Base-by-base conservation (phyloP, 2,888 invertebrate species). In the Clunio marinus region DNA sequence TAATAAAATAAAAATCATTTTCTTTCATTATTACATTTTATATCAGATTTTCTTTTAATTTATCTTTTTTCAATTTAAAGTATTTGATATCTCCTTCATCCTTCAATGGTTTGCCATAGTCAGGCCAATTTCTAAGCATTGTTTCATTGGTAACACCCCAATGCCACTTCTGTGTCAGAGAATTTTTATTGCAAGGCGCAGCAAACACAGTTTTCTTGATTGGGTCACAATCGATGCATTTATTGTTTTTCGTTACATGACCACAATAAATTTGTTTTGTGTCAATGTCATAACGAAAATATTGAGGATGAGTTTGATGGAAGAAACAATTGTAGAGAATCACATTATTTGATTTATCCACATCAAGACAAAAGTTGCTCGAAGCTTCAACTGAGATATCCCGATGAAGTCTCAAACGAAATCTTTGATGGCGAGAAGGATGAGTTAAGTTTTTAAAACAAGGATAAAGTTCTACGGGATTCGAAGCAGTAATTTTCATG, bases 401-500 rank as follows among this genome's bases (percentile, higher is more conserved):
- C 1, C 59, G 28, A 59, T 59, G 59, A 20, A 13, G 7, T 35
- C 59, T 15, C 1, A 59, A 25, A 1, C 3, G 2, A 20, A 59
- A 28, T 10, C 8, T 15, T 35, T 59, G 59, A 59, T 32, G 15
- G 13, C 32, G 4, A 35, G 13, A 2, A 10, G 20, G 20, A 32
- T 59, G 20, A 8, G 32, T 20, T 1, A 59, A 15, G 10, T 32
- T 10, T 4, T 10, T 3, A 5, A 10, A 32, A 70, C 77, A 78
- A 4, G 51, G 20, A 67, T 70, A 77, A 17, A 78, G 28, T 2
- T 78, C 78, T 2, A 77, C 73, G 3, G 25, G 28, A n/a, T 32
- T 8, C 13, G 15, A 28, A 10, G 2, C 7, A 73, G 79, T 76
- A 73, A 78, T 80, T 70, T 76, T 76, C 68, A 83, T 79, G 0